Evolutionary conservation across 2,797 vertebrate genomes (phyloP).

Genomic region (Tiaroga cobitis): DNA sequence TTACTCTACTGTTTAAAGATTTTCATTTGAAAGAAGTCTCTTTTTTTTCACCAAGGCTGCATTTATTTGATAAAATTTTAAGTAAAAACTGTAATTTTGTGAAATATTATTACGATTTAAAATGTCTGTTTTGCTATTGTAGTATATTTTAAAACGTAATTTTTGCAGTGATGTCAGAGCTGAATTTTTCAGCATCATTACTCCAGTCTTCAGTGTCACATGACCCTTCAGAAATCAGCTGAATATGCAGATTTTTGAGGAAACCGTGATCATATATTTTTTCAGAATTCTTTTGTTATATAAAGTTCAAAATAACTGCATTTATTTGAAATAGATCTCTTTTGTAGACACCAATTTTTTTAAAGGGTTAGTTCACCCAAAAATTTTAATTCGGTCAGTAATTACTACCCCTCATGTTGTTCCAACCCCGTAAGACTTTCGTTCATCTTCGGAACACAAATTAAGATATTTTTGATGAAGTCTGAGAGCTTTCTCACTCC

Average conservation of each 20-base stretch:
- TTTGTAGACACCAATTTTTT: background rate
- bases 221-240: background rate
- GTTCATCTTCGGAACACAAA: too few species aligned
- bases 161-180: background rate
- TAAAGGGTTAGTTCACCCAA: too few species aligned
- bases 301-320: background rate
- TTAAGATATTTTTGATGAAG: too few species aligned
- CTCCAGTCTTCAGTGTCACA: background rate
- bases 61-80: background rate
- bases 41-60: background rate
- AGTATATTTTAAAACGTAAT: background rate
- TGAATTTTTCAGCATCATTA: background rate
- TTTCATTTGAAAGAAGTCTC: background rate
- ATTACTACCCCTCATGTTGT: too few species aligned
- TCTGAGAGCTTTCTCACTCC: too few species aligned
- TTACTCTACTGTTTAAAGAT: background rate
- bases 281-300: background rate
- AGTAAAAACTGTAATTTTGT: background rate
- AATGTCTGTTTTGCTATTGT: background rate
- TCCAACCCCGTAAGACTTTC: too few species aligned
- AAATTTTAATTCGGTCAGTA: too few species aligned
- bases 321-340: background rate
- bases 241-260: background rate
- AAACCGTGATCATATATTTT: too few species aligned
- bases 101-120: background rate